These are phyloP conservation scores for Lepidurus apus DNA, from an alignment of 1,140 invertebrate genomes.

Conservation along the genomic window DNA sequence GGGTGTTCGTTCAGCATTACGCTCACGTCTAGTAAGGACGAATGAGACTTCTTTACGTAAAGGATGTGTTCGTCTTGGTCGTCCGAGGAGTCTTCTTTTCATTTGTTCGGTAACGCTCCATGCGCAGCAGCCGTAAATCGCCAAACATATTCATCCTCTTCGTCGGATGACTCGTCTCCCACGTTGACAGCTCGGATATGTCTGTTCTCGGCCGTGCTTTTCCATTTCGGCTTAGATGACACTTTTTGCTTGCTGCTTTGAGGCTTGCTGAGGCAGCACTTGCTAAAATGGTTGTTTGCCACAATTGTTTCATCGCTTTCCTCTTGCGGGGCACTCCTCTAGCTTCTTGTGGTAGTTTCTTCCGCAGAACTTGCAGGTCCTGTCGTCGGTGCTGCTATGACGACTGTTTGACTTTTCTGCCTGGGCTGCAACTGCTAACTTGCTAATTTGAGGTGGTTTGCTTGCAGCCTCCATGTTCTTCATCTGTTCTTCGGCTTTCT, in stretches of 20 bases:
- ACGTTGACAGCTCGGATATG: too few relatives aligned
- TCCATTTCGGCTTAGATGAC: too few relatives aligned
- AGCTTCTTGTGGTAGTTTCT: background rate
- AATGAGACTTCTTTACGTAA: background rate
- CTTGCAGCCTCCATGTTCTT: background rate
- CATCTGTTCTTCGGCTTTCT: background rate
- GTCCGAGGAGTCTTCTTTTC: background rate
- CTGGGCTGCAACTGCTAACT: background rate
- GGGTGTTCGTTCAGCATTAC: background rate
- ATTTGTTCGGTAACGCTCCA: too few relatives aligned
- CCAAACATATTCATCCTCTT: too few relatives aligned
- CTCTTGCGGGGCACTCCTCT: background rate
- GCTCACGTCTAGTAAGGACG: too few relatives aligned
- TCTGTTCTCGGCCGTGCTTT: background rate
- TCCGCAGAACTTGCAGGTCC: constrained; percentile 23
- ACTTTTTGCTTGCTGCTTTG: background rate
- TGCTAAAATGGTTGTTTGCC: background rate
- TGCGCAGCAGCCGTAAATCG: too few relatives aligned
- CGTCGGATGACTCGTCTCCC: too few relatives aligned
- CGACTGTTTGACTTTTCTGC: background rate
- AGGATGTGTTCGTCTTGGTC: background rate
- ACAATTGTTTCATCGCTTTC: background rate
- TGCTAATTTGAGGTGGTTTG: background rate
- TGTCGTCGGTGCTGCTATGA: background rate
- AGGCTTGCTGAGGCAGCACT: background rate